Evolutionary conservation across 2,888 invertebrate species (phyloP).

Genomic region (Pantelozetes paolii): DNA sequence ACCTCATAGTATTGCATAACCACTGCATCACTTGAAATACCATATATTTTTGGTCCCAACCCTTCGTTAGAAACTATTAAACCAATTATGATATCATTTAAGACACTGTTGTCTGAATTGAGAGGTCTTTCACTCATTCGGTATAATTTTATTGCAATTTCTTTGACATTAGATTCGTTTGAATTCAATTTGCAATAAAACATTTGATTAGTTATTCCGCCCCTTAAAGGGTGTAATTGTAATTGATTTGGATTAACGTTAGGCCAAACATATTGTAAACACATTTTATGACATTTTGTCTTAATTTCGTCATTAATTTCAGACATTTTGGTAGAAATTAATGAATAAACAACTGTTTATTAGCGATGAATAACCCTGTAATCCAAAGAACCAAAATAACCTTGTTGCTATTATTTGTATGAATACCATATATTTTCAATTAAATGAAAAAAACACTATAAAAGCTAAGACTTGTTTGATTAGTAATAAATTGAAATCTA

Average conservation of each 20-base stretch:
- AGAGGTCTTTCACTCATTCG: not conserved
- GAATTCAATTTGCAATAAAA: not conserved
- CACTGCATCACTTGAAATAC: conserved; percentile 18
- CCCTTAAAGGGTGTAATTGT: not conserved
- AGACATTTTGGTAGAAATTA: no score
- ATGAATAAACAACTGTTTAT: no score
- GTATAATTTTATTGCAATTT: conserved; percentile 3
- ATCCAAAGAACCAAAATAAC: no score
- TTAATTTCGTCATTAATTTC: not conserved
- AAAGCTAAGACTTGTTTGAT: no score
- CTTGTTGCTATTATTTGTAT: no score
- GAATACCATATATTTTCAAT: no score
- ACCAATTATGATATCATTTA: conserved; percentile 25
- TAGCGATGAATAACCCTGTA: no score
- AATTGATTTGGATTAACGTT: not conserved
- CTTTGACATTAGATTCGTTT: not conserved
- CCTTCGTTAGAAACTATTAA: not conserved
- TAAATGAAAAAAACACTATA: no score
- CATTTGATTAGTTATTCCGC: not conserved
- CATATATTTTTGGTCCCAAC: conserved; percentile 31
- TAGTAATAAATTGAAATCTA: no score
- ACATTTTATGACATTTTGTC: not conserved
- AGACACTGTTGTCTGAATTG: not conserved
- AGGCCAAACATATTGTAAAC: not conserved
- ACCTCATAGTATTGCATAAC: conserved; percentile 29